Evolutionary conservation across 2,888 invertebrate genomes (phyloP).

Genomic region (Cataglyphis rosenhaueri): DNA sequence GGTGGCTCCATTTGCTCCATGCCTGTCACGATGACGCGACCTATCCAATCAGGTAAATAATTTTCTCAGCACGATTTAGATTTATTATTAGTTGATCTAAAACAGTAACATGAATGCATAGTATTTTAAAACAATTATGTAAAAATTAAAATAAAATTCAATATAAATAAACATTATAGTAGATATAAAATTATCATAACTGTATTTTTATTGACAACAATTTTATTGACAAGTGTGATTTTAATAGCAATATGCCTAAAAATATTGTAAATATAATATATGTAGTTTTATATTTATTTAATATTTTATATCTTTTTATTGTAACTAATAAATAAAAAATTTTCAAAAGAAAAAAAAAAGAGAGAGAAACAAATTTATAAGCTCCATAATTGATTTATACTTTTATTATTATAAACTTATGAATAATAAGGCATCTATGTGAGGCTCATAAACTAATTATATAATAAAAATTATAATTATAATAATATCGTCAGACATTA

Average conservation of each 20-base stretch:
- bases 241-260: neutral
- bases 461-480: neutral
- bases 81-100: neutral
- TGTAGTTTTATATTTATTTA: neutral
- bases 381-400: neutral
- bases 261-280: neutral
- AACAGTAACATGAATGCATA: neutral
- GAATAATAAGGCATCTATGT: neutral
- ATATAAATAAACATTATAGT: neutral
- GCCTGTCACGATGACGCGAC: slow-evolving; percentile 81
- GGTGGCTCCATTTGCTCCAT: slow-evolving; percentile 83
- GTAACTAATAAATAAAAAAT: neutral
- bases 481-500: neutral
- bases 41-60: slow-evolving; percentile 33
- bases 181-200: neutral
- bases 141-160: neutral
- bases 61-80: neutral
- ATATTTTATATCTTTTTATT: neutral
- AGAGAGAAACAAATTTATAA: neutral
- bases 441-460: neutral
- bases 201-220: neutral
- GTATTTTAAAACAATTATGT: neutral
- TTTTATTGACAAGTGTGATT: neutral
- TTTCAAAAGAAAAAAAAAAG: neutral
- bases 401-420: neutral